phyloP scores from a whole-genome alignment of 2,888 invertebrate genomes.

The Xanthia togata region DNA sequence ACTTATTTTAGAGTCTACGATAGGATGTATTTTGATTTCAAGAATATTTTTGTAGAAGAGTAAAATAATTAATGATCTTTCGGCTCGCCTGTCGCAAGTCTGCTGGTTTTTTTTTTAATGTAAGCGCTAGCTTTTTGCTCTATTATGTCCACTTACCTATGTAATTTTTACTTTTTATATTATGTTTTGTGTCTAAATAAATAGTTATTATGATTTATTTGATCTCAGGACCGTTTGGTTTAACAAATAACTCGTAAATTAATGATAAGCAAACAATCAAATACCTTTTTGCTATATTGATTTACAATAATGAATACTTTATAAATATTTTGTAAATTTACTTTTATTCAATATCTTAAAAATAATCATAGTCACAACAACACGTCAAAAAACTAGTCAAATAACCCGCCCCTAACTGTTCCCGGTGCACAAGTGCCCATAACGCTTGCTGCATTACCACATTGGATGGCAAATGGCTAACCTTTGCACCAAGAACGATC shows the following conservation, averaged over 20 bases:
- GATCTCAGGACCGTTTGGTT: background rate
- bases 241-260: background rate
- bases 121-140: background rate
- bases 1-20: background rate
- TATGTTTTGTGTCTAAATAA: background rate
- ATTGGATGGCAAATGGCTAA: no score
- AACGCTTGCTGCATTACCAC: no score
- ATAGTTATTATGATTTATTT: background rate
- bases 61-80: background rate
- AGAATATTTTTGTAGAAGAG: background rate
- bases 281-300: no score
- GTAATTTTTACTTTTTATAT: no score
- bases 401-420: no score
- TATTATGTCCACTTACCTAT: background rate
- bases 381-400: no score
- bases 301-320: no score
- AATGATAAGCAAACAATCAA: background rate
- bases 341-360: no score
- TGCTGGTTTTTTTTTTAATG: background rate
- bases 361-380: no score
- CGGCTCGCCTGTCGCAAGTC: background rate
- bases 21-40: background rate
- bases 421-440: no score
- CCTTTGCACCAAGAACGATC: no score
- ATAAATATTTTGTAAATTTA: no score